Conservation (phyloP, 1,140 invertebrate genomes). For the Tetragonula clypearis region DNA sequence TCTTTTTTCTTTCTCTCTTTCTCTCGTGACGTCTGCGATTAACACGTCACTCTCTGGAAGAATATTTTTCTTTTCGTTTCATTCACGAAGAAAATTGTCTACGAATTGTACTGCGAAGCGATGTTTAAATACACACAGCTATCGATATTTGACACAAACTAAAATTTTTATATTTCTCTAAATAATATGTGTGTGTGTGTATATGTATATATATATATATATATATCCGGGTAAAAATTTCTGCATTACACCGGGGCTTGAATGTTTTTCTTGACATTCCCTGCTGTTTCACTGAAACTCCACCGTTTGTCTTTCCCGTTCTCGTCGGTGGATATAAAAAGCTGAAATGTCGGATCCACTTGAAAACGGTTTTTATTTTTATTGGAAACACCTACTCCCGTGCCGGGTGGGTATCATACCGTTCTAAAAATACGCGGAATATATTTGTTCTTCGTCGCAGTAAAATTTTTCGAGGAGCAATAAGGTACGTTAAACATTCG, state of each 20-base stretch:
- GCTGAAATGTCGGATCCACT: not conserved
- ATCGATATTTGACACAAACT: too few relatives aligned
- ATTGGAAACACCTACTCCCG: not conserved
- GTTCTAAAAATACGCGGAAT: not conserved
- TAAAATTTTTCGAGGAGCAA: not conserved
- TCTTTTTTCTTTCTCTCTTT: not conserved
- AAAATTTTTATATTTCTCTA: not conserved
- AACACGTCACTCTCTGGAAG: too few relatives aligned
- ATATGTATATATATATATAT: too few relatives aligned
- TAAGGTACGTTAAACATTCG: not conserved
- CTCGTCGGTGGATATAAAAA: not conserved
- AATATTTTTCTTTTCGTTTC: not conserved
- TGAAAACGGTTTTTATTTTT: not conserved
- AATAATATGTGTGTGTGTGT: too few relatives aligned
- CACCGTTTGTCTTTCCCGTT: not conserved
- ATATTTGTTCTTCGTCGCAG: not conserved
- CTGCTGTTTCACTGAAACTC: not conserved
- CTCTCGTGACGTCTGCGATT: not conserved
- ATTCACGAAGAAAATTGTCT: not conserved
- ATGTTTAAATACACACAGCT: too few relatives aligned
- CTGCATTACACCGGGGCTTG: not conserved
- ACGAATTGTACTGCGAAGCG: not conserved
- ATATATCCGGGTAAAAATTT: not conserved
- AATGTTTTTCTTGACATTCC: constrained; percentile 1
- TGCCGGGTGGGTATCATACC: not conserved